phyloP scores from a whole-genome alignment of 2,888 invertebrate species.

The Aethes cnicana region DNA sequence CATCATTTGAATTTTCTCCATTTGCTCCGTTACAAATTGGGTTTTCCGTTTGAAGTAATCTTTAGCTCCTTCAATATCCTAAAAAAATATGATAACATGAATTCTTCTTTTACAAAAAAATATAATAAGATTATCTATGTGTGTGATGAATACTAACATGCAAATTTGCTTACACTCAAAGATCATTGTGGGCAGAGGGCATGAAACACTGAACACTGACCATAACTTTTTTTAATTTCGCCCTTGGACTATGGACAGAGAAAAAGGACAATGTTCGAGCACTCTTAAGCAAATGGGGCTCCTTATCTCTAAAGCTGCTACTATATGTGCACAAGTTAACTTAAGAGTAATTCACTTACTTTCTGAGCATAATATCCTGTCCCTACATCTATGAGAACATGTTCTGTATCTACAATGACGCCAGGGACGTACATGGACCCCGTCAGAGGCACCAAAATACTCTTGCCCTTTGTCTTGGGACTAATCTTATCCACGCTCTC shows the following conservation, averaged over 20 bases:
- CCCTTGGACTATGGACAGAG: too few relatives aligned
- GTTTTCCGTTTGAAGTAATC: slow-evolving; percentile 96
- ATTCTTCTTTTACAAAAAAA: not conserved
- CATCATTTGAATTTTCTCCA: slow-evolving; percentile 94
- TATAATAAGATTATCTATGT: too few relatives aligned
- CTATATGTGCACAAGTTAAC: too few relatives aligned
- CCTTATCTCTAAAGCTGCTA: too few relatives aligned
- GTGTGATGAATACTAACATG: too few relatives aligned
- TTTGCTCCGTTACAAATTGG: slow-evolving; percentile 95
- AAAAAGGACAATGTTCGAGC: too few relatives aligned
- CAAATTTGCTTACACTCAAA: too few relatives aligned
- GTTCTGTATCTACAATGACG: slow-evolving; percentile 90
- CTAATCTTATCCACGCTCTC: slow-evolving; percentile 91
- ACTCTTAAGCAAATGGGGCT: too few relatives aligned
- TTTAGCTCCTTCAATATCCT: slow-evolving; percentile 91
- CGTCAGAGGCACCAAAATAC: slow-evolving; percentile 95
- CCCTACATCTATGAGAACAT: slow-evolving; percentile 96
- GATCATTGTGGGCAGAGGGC: too few relatives aligned
- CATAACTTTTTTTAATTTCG: too few relatives aligned
- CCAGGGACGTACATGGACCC: slow-evolving; percentile 99
- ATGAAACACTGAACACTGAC: too few relatives aligned
- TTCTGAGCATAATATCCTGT: slow-evolving; percentile 98
- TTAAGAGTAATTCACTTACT: slow-evolving; percentile 72
- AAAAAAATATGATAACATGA: slow-evolving; percentile 35
- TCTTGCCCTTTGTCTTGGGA: slow-evolving; percentile 89